phyloP scores from a whole-genome alignment of 2,113 vertebrate genomes.

The Dolichotis patagonum region DNA sequence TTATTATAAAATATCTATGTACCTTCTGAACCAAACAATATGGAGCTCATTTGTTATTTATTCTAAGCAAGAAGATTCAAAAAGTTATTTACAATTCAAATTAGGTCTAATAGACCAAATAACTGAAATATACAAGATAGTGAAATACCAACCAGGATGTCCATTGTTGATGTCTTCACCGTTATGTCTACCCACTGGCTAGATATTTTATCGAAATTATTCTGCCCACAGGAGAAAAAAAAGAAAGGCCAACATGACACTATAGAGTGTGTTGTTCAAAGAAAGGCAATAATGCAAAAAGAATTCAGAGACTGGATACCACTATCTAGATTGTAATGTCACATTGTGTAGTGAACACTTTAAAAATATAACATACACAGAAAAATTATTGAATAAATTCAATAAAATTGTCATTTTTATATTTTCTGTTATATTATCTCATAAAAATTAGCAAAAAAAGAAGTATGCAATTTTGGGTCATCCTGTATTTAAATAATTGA shows the following conservation, averaged over 20 bases:
- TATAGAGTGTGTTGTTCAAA: too few species aligned
- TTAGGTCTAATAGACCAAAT: not conserved
- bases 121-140: too few species aligned
- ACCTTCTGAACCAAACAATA: not conserved
- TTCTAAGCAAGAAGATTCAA: not conserved
- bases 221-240: too few species aligned
- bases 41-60: not conserved
- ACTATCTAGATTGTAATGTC: not conserved
- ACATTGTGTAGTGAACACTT: not conserved
- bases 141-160: too few species aligned
- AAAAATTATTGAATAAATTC: not conserved
- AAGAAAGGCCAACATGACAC: too few species aligned
- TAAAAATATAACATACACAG: not conserved
- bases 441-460: not conserved
- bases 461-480: not conserved
- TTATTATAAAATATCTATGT: not conserved
- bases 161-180: too few species aligned
- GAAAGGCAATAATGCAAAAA: too few species aligned
- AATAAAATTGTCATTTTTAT: not conserved
- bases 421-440: not conserved
- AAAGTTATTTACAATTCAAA: not conserved
- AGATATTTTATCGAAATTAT: too few species aligned
- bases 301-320: too few species aligned
- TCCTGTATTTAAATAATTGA: not conserved
- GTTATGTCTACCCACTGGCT: too few species aligned